These are phyloP conservation scores for Lagodon rhomboides DNA, from an alignment of 2,797 vertebrate species.

Conservation along the genomic window DNA sequence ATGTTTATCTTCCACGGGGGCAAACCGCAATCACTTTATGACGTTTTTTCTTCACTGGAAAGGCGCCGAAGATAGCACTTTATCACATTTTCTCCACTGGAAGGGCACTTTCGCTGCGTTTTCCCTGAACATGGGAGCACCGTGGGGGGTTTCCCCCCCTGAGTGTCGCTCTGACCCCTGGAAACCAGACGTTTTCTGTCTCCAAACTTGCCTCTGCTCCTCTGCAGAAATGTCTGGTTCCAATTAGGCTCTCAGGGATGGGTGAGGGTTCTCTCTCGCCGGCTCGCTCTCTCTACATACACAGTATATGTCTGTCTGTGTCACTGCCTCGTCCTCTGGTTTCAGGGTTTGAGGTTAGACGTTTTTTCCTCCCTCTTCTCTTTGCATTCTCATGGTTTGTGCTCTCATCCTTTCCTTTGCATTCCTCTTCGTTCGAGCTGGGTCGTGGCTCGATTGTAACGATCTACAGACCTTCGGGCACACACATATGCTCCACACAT, in stretches of 20 bases:
- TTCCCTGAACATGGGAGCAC: too few relatives aligned
- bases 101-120: too few relatives aligned
- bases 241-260: conserved; percentile 74
- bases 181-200: conserved; percentile 39
- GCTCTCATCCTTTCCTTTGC: conserved; percentile 42
- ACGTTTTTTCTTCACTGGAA: conserved; percentile 26
- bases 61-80: too few relatives aligned
- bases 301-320: conserved; percentile 28
- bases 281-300: conserved; percentile 13
- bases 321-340: conserved; percentile 30
- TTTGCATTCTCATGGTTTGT: conserved; percentile 4
- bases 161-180: background rate
- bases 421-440: background rate
- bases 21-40: background rate
- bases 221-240: conserved; percentile 70
- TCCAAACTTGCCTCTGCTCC: conserved; percentile 14
- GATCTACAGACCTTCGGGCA: conserved; percentile 30
- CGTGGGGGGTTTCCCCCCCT: too few relatives aligned
- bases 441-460: conserved; percentile 22
- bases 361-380: background rate
- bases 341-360: conserved; percentile 11
- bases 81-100: too few relatives aligned
- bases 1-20: too few relatives aligned
- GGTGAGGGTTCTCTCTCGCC: conserved; percentile 43
- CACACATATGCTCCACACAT: conserved; percentile 9